Evolutionary conservation across 2,888 invertebrate genomes (phyloP).

Genomic region (Tipula lateralis): DNA sequence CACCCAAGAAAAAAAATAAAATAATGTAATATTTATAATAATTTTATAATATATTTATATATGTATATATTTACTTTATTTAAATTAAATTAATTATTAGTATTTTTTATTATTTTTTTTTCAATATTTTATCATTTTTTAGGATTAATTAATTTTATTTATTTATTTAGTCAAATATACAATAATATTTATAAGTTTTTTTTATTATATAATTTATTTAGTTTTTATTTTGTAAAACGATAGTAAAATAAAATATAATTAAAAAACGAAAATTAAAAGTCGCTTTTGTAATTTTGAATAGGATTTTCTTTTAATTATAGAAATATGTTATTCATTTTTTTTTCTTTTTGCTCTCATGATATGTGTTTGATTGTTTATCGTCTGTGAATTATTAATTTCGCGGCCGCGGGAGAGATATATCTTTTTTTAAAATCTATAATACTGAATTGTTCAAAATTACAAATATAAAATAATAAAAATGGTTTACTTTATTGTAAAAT

Average conservation of each 20-base stretch:
- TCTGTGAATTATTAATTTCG: not conserved
- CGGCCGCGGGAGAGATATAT: not conserved
- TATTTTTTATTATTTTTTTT: not conserved
- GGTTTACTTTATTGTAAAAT: not conserved
- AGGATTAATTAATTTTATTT: conserved; percentile 16
- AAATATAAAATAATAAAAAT: not conserved
- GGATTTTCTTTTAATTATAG: not conserved
- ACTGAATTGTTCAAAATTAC: conserved; percentile 11
- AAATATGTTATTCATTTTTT: not conserved
- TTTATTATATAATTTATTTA: not conserved
- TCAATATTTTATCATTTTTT: not conserved
- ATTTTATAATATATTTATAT: not conserved
- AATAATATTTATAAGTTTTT: not conserved
- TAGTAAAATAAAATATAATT: not conserved
- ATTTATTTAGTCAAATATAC: not conserved
- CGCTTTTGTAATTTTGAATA: not conserved
- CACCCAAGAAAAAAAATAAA: conserved; percentile 24
- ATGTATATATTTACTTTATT: not conserved
- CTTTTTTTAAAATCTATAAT: not conserved
- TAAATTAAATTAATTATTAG: conserved; percentile 9
- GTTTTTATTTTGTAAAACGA: not conserved
- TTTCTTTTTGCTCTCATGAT: not conserved
- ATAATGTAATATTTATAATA: conserved; percentile 24
- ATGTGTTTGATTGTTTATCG: not conserved
- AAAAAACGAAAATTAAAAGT: not conserved